Base-by-base conservation (phyloP, 2,113 vertebrate genomes). In the Spizaetus ornatus region DNA sequence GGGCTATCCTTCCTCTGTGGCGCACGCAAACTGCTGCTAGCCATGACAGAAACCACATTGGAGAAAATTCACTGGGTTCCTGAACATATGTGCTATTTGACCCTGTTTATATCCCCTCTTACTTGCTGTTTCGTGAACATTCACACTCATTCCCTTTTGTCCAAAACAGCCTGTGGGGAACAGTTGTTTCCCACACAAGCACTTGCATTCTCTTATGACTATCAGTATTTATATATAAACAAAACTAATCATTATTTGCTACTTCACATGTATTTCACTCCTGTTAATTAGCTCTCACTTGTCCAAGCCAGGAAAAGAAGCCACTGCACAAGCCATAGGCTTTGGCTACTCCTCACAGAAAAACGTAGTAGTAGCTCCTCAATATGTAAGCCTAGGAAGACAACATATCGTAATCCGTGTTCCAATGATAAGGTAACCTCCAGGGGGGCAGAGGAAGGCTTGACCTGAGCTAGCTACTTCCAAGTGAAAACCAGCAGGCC, bases 1-100 rank as follows among this genome's bases (percentile, higher is more conserved):
- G 53, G 50, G 56, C 3, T 13, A 63, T 0, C 0, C 1, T 3
- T 52, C 45, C 62, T 38, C 58, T 32, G 26, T 3, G 6, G 36
- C 36, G 45, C 0, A 1, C 13, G 34, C 27, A 34, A 15, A 17
- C 63, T 78, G 61, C 69, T 19, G 10, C 48, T 55, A 42, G 36
- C n/a, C 29, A 2, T 5, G 62, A 36, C 52, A 87, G 40, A 70
- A 79, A 32, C 47, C 40, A 40, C 3, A 3, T 4, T 8, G 34
- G 25, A 52, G 43, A 69, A 85, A 18, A 18, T 4, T 32, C 53
- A 45, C 48, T 40, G 36, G 21, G 7, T 8, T 86, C 65, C 45
- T 7, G 0, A 79, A 61, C 59, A 31, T 27, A 76, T 10, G 53
- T 25, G 55, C 47, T 80, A 13, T 17, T 32, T 48, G 17, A 72